phyloP scores from a whole-genome alignment of 1,140 invertebrate genomes.

The Eumeta japonica region DNA sequence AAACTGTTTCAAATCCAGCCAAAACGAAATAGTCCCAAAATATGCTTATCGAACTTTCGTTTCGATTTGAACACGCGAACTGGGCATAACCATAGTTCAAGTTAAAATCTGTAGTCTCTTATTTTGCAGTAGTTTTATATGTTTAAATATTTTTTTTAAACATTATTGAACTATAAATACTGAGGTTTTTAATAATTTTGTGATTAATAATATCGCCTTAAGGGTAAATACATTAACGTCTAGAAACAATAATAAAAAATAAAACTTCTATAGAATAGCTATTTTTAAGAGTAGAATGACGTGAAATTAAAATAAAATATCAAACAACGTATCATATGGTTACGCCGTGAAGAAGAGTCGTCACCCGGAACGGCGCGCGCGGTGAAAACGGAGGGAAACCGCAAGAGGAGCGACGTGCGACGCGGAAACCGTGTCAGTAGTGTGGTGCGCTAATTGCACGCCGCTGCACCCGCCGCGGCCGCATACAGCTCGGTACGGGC shows the following conservation, averaged over 20 bases:
- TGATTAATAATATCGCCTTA: neutral
- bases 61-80: no score
- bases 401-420: constrained; percentile 33
- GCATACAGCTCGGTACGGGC: constrained; percentile 12
- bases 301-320: neutral
- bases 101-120: no score
- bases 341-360: constrained; percentile 30
- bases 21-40: no score
- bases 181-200: neutral
- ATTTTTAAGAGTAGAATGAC: neutral
- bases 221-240: neutral
- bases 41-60: no score
- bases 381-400: constrained; percentile 51
- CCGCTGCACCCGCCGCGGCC: constrained; percentile 16
- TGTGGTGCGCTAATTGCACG: constrained; percentile 51
- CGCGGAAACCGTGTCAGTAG: constrained; percentile 53
- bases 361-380: constrained; percentile 47
- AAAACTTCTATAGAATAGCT: no score
- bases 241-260: neutral
- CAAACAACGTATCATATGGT: constrained; percentile 29
- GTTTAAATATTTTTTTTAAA: no score
- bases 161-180: neutral
- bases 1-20: no score
- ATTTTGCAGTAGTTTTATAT: no score
- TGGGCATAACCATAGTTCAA: no score